Percentiles rank a stretch among this genome's conserved stretches.
These are phyloP conservation scores for Neopelma chrysocephalum DNA, from an alignment of 2,797 vertebrate species.

Conservation along the genomic window DNA sequence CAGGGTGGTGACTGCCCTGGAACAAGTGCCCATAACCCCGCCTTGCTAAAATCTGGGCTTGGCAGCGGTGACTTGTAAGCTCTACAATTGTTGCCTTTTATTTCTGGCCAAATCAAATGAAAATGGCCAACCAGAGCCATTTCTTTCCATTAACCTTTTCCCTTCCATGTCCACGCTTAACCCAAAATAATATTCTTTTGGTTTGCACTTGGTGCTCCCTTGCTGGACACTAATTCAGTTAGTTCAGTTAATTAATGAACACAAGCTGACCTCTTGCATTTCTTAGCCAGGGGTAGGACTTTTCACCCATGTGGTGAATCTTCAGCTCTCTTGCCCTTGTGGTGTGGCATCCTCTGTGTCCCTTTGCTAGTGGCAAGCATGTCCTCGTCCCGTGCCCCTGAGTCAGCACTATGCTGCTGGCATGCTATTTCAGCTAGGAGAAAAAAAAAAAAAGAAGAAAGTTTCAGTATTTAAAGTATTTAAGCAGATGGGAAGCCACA, in stretches of 20 bases:
- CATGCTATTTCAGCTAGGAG: neutral
- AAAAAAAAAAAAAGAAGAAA: neutral
- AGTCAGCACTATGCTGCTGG: slow-evolving; percentile 48
- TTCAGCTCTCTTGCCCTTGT: neutral
- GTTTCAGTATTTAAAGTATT: slow-evolving; percentile 51
- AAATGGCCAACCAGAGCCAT: neutral
- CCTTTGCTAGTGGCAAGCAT: neutral
- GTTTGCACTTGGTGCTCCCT: neutral
- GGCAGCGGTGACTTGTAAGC: neutral
- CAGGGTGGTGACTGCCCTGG: neutral
- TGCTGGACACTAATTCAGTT: neutral
- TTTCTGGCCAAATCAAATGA: neutral
- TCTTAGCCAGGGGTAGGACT: neutral
- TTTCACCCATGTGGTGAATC: accelerated
- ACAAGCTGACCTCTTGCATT: neutral
- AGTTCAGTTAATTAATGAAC: neutral
- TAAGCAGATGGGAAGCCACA: slow-evolving; percentile 76
- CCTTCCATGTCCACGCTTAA: neutral
- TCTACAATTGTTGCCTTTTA: neutral
- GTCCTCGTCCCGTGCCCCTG: neutral
- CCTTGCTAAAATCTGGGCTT: neutral
- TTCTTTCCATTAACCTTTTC: neutral
- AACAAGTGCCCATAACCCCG: neutral
- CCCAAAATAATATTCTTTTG: neutral
- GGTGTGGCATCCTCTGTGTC: neutral